Evolutionary conservation across 1,140 invertebrate species (phyloP).

Genomic region (Heterodera schachtii): DNA sequence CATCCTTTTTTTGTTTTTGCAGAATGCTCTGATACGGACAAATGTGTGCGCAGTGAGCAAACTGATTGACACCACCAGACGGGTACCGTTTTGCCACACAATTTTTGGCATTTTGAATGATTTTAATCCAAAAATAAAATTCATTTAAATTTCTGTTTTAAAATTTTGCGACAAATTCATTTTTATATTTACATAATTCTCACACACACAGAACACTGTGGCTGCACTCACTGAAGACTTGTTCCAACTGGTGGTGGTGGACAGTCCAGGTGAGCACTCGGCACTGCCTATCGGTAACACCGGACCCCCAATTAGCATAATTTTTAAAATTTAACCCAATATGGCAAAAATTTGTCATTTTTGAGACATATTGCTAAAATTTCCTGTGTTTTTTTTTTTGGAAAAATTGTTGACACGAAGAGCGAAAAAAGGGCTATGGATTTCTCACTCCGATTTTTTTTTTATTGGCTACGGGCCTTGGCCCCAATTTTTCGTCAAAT

Average conservation of each 20-base stretch:
- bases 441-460: too few relatives aligned
- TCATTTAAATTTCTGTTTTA: neutral
- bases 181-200: neutral
- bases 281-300: too few relatives aligned
- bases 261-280: slow-evolving; percentile 53
- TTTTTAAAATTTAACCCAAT: too few relatives aligned
- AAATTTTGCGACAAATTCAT: neutral
- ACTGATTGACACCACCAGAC: slow-evolving; percentile 60
- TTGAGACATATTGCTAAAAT: too few relatives aligned
- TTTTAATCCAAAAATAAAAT: neutral
- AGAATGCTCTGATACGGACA: slow-evolving; percentile 54
- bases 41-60: slow-evolving; percentile 63
- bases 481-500: too few relatives aligned
- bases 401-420: too few relatives aligned
- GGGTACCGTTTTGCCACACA: slow-evolving; percentile 30
- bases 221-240: slow-evolving; percentile 52
- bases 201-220: slow-evolving; percentile 48
- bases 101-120: too few relatives aligned
- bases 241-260: slow-evolving; percentile 60
- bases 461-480: too few relatives aligned
- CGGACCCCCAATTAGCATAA: too few relatives aligned
- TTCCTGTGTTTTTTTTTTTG: too few relatives aligned
- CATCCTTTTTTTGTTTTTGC: neutral
- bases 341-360: too few relatives aligned
- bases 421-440: too few relatives aligned